phyloP scores from a whole-genome alignment of 2,113 vertebrate genomes.

The Dromiciops gliroides region DNA sequence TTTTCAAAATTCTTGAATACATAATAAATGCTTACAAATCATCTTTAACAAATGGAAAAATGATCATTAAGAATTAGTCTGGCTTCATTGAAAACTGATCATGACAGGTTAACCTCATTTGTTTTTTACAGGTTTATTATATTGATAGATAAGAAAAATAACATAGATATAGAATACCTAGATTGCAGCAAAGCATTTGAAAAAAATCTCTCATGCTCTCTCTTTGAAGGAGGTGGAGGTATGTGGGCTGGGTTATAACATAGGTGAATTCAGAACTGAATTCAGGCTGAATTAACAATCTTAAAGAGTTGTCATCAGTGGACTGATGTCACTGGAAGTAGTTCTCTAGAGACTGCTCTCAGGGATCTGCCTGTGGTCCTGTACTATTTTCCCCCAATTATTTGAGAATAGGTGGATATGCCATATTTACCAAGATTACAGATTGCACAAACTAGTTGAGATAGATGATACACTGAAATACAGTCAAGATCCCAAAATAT shows the following conservation, averaged over 20 bases:
- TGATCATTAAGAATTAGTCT: not conserved
- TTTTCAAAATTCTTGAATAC: not conserved
- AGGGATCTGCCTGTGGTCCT: not conserved
- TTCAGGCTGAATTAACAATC: not conserved
- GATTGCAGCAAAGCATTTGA: not conserved
- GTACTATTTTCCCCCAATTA: not conserved
- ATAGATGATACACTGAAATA: not conserved
- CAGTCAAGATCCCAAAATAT: not conserved
- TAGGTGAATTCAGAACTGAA: not conserved
- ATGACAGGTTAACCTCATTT: not conserved
- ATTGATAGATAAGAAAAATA: not conserved
- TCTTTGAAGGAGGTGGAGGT: not conserved
- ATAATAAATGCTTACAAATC: not conserved
- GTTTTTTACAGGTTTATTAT: not conserved
- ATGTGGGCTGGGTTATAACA: not conserved
- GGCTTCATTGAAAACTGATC: not conserved
- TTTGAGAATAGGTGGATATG: not conserved
- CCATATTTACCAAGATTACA: not conserved
- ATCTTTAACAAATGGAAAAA: not conserved
- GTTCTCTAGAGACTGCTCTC: not conserved
- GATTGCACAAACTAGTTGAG: not conserved
- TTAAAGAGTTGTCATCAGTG: not conserved
- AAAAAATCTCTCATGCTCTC: not conserved
- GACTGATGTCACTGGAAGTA: not conserved
- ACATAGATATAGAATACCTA: not conserved